Base-by-base conservation (phyloP, 2,888 invertebrate genomes). In the Morpho achilles region DNA sequence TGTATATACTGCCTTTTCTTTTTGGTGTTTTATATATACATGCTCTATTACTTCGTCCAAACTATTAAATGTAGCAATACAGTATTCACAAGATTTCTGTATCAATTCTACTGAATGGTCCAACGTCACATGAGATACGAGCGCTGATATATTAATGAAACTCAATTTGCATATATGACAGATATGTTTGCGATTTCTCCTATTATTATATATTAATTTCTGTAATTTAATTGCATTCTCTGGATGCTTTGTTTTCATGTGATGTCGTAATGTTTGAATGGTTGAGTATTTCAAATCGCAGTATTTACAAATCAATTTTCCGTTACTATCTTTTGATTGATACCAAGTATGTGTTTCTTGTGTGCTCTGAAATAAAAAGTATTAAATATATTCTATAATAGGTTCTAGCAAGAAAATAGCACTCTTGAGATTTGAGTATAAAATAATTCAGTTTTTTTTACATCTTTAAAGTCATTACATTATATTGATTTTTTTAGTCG, bases 221-320 rank as follows among this genome's bases (percentile, higher is more conserved):
- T 66, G 70, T 9, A 78, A 40, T 7, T 54, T 7, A 3, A 22
- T 43, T 5, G 67, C 70, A 49, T 72, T 54, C 0, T 59, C 43
- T 0, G 70, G 60, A 58, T 77, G 77, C 64, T 75, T 76, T 0
- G n/a, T 64, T 60, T 65, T 68, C 1, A 73, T 62, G 51, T 78
- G 78, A 47, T 67, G 58, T 9, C 74, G 61, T 47, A 78, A 39
- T 7, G 73, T 71, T 56, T 73, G 70, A 3, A 63, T 46, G 0
- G 69, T 72, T 0, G 64, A 61, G 57, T 81, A 82, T 7, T 68
- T 64, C 2, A 68, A 64, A 7, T 76, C 67, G 58, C 82, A 82
- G 53, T 70, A 78, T 58, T 65, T 70, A 53, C 78, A 78, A 3
- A 66, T 22, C 61, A 67, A 70, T 63, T 66, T 70, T 5, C 73